Evolutionary conservation across 2,113 vertebrate genomes (phyloP), one percentile per base, ranked within the genome.

Genomic region (Rhabdornis inornatus): DNA sequence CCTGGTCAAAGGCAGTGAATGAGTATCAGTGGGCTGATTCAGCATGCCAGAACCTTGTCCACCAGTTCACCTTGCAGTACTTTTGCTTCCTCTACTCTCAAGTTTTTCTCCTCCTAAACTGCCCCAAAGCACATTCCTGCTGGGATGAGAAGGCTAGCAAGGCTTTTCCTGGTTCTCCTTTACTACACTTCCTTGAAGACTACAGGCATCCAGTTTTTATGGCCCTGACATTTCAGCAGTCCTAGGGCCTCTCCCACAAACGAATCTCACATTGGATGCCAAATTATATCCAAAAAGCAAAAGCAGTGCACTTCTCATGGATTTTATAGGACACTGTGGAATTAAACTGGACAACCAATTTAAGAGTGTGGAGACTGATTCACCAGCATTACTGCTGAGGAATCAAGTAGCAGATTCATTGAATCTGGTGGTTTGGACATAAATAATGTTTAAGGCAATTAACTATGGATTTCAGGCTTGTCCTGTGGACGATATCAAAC

Each of bases 231-330:
- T 77, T 92, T 78, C 77, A 44, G 52, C 50, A 80, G 65, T 75
- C 53, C 53, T 15, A 10, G 40, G 52, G 49, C n/a, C 23, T 75
- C n/a, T 68, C 79, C 68, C 0, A 0, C 53, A 44, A 65, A 55
- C 0, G 0, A 42, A 39, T 60, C 60, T 83, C 1, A 0, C 10
- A 2, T 40, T 31, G 10, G 15, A 53, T 83, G 74, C 56, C 71
- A 77, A 82, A 57, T 42, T 78, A 60, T 33, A 64, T 60, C 52
- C 44, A 44, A 81, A 89, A 92, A 79, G 39, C 39, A 83, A 76
- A 64, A 95, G 75, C 45, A 60, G 52, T 49, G 37, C 52, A 87
- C 60, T 86, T 47, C 21, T 57, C 33, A 20, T 30, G 2, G 27
- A 52, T 76, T 87, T 70, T 78, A 71, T 78, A 28, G 39, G 33